These are phyloP conservation scores for Phaonia tiefii DNA, from an alignment of 2,888 invertebrate species.

Conservation along the genomic window DNA sequence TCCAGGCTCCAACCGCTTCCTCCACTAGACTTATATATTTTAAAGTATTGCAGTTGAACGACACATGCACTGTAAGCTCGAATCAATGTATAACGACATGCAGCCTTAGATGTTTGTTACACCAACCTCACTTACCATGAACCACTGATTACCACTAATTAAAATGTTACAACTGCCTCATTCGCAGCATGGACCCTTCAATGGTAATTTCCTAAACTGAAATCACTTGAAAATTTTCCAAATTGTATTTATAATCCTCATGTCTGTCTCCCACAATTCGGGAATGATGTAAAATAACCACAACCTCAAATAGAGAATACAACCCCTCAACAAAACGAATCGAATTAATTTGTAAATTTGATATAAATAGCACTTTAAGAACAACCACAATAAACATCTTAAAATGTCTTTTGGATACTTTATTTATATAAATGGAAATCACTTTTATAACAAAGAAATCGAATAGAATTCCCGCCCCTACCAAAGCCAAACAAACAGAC, in stretches of 20 bases:
- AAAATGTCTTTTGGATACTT: slow-evolving; percentile 42
- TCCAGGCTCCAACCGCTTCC: no score
- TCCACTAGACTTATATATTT: no score
- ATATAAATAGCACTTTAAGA: slow-evolving; percentile 48
- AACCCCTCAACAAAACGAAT: slow-evolving; percentile 30
- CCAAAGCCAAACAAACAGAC: slow-evolving; percentile 2
- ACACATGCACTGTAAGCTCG: no score
- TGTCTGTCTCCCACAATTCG: background rate
- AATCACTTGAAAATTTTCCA: background rate
- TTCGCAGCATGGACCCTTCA: no score
- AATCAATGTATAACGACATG: no score
- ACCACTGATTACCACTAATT: no score
- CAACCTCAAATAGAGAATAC: slow-evolving; percentile 24
- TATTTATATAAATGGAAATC: slow-evolving; percentile 59
- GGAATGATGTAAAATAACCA: slow-evolving; percentile 43
- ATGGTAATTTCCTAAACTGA: no score
- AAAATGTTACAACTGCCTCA: no score
- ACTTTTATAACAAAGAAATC: slow-evolving; percentile 54
- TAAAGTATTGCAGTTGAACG: no score
- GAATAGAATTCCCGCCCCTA: background rate
- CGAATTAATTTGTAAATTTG: slow-evolving; percentile 47
- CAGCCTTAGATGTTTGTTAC: no score
- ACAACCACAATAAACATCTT: slow-evolving; percentile 33
- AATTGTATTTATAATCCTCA: background rate
- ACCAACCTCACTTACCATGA: no score